Base-by-base conservation (phyloP, 2,888 invertebrate species). In the Drosophila colorata region DNA sequence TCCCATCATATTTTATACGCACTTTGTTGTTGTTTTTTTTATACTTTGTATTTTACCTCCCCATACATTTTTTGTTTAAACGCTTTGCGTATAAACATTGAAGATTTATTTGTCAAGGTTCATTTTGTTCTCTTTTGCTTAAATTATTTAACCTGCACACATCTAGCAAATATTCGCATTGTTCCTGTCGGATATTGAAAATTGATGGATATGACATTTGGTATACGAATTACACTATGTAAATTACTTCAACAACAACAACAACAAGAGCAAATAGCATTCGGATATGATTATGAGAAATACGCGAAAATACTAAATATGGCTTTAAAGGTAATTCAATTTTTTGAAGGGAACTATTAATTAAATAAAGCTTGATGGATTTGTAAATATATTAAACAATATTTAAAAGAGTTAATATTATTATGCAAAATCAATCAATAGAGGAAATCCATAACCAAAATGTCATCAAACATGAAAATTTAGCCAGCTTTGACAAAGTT, bases 131-230 rank as follows among this genome's bases (percentile, higher is more conserved):
- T 33, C 33, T 13, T 13, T 14, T 38, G 16, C 16, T 4, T 16
- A 16, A 46, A 70, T 70, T 57, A 74, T 59, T 28, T 53, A 49
- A 58, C 49, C 49, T 59, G 44, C 16, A 38, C 51, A 47, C 46
- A 69, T 60, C 33, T 33, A 38, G 46, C 53, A 60, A 52, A 72
- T 69, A 64, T 64, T 69, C 52, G 23, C 59, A 47, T 59, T 69
- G 63, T 73, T 56, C 14, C 20, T 55, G 46, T 74, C 57, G 55
- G 18, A 74, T n/a, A 25, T 56, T 31, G 51, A 37, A 58, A 67
- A 63, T 61, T 67, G 41, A 74, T 76, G 38, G 40, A 47, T 61
- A 38, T 23, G 33, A 75, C 52, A 74, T 44, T 46, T 57, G 47
- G 51, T 40, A 13, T 23, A 13, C 11, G 38, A 59, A 69, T 55